These are phyloP conservation scores for Gephyroberyx darwinii DNA, from an alignment of 2,797 vertebrate species.

Conservation along the genomic window DNA sequence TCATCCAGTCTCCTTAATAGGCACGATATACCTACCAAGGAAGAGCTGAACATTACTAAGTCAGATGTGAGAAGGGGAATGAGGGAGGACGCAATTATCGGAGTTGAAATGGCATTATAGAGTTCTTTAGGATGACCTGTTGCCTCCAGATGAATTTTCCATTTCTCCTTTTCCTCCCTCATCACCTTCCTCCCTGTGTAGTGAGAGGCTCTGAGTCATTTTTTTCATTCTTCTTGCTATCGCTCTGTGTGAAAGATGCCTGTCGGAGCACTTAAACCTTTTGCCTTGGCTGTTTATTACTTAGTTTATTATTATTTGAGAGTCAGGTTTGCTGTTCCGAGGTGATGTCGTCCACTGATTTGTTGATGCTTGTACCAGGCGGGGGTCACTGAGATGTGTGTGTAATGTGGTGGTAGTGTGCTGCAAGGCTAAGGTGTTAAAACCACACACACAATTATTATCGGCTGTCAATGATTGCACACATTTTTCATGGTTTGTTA, in stretches of 20 bases:
- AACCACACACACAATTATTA: conserved; percentile 7
- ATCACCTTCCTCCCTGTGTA: neutral
- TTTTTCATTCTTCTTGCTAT: conserved; percentile 8
- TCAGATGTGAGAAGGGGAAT: conserved; percentile 34
- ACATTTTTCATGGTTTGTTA: conserved; percentile 12
- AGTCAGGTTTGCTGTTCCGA: conserved; percentile 6
- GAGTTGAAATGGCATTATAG: conserved; percentile 34
- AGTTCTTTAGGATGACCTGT: neutral
- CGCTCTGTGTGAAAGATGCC: conserved; percentile 9
- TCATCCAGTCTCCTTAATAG: conserved; percentile 41
- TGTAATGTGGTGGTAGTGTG: neutral
- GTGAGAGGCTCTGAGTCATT: neutral
- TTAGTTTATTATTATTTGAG: neutral
- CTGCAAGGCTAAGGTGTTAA: neutral
- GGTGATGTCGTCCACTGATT: neutral
- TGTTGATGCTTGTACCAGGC: neutral
- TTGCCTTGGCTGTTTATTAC: neutral
- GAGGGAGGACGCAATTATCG: conserved; percentile 27
- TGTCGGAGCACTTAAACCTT: neutral
- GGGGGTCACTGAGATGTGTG: conserved; percentile 9
- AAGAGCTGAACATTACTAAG: conserved; percentile 47
- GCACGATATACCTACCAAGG: conserved; percentile 32
- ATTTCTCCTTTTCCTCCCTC: neutral
- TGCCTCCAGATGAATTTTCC: conserved; percentile 1
- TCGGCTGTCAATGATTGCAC: neutral